Conservation (phyloP, 2,888 invertebrate genomes). For the Hyposoter dolosus region DNA sequence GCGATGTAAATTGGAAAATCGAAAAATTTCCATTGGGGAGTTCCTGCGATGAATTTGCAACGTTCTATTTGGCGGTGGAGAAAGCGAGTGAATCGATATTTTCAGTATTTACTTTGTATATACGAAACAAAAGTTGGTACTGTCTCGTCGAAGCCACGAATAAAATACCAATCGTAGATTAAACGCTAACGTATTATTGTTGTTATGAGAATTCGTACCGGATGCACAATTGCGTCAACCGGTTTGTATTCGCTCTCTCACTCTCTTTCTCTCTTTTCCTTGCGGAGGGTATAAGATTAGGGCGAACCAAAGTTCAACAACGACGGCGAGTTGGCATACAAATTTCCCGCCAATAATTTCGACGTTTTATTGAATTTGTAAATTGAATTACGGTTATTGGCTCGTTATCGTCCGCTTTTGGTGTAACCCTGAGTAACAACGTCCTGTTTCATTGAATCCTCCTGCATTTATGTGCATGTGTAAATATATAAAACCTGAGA, state of each 20-base stretch:
- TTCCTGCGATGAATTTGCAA: not conserved
- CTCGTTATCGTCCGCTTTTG: constrained; percentile 45
- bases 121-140: constrained; percentile 34
- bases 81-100: constrained; percentile 28
- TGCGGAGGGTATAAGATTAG: constrained; percentile 35
- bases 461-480: not conserved
- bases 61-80: constrained; percentile 8
- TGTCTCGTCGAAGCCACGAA: not conserved
- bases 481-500: not conserved
- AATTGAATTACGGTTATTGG: constrained; percentile 60
- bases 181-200: constrained; percentile 45
- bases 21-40: not conserved
- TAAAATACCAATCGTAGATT: constrained; percentile 41
- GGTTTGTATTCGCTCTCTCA: constrained; percentile 26
- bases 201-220: constrained; percentile 38
- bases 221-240: constrained; percentile 47
- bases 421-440: constrained; percentile 23
- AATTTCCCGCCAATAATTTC: constrained; percentile 43
- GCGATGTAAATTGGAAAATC: not conserved
- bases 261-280: constrained; percentile 4
- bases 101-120: constrained; percentile 45
- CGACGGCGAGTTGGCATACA: constrained; percentile 9
- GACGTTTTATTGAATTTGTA: constrained; percentile 61
- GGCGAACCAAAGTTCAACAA: constrained; percentile 17
- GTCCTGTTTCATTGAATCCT: constrained; percentile 26